Conservation (phyloP, 2,113 vertebrate genomes). For the Hydrochoerus hydrochaeris region DNA sequence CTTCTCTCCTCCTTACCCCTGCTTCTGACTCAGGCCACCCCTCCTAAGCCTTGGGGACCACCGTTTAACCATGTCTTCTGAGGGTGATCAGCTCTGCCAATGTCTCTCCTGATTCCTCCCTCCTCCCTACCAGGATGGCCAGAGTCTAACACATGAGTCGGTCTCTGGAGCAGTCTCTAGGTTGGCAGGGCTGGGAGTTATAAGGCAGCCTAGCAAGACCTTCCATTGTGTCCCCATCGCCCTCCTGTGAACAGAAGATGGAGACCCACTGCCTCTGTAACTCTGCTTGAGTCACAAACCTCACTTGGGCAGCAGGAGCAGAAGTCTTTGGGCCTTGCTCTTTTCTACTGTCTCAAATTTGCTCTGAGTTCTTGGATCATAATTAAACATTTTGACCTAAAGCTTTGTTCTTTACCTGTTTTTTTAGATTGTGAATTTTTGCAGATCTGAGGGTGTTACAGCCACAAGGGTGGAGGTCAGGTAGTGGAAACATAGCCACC, state of each 20-base stretch:
- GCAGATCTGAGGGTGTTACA: background rate
- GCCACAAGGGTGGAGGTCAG: background rate
- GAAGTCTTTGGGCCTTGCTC: slow-evolving; percentile 24
- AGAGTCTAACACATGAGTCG: background rate
- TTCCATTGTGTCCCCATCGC: background rate
- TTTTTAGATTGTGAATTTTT: slow-evolving; percentile 48
- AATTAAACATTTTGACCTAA: slow-evolving; percentile 76
- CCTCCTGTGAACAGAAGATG: background rate
- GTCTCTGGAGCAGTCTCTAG: background rate
- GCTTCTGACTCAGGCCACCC: background rate
- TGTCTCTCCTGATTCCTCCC: background rate
- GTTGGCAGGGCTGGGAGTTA: slow-evolving; percentile 18
- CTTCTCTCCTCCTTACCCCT: background rate
- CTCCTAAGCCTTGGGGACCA: background rate
- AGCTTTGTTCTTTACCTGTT: slow-evolving; percentile 37
- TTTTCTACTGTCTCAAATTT: slow-evolving; percentile 2
- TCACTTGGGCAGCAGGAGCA: background rate
- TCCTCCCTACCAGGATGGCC: background rate
- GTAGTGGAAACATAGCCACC: background rate
- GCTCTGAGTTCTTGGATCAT: background rate
- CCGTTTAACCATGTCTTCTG: background rate
- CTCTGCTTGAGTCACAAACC: background rate
- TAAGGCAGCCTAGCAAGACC: slow-evolving; percentile 1
- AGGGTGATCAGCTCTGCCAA: background rate
- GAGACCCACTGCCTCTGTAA: background rate